phyloP scores from a whole-genome alignment of 2,797 vertebrate species.

The Gastrophryne carolinensis region DNA sequence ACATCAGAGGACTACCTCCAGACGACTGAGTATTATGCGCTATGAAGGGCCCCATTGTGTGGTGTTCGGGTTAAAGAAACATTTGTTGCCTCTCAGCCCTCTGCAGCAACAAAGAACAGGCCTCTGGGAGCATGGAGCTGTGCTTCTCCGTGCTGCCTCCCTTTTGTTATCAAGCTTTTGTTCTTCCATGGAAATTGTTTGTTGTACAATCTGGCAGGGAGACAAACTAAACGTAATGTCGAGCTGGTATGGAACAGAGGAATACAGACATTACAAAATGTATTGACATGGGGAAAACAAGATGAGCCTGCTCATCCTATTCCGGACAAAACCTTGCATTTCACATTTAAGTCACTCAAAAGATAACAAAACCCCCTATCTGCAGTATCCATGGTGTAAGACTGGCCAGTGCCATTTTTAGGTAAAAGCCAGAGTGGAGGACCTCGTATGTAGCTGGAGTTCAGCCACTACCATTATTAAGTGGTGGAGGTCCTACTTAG shows the following conservation, averaged over 20 bases:
- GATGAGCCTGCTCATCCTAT: not conserved
- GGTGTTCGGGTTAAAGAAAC: slow-evolving; percentile 25
- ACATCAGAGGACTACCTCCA: not conserved
- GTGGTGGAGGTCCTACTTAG: too few relatives aligned
- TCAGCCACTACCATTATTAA: too few relatives aligned
- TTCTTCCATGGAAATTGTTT: slow-evolving; percentile 11
- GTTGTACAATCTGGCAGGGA: slow-evolving; percentile 23
- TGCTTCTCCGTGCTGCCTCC: not conserved
- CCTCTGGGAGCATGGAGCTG: slow-evolving; percentile 12
- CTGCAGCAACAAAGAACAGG: slow-evolving; percentile 18
- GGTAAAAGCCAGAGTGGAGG: too few relatives aligned
- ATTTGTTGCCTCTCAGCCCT: slow-evolving; percentile 22
- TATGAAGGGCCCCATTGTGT: slow-evolving; percentile 1
- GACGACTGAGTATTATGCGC: not conserved
- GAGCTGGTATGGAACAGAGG: not conserved
- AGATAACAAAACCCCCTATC: too few relatives aligned
- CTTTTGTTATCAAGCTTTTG: slow-evolving; percentile 29
- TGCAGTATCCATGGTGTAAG: too few relatives aligned
- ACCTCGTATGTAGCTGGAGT: too few relatives aligned
- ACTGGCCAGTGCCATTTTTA: too few relatives aligned
- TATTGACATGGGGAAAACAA: not conserved
- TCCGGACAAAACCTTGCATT: not conserved
- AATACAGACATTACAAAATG: not conserved
- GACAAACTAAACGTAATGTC: slow-evolving; percentile 24
- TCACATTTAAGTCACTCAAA: too few relatives aligned